phyloP scores from a whole-genome alignment of 1,140 invertebrate species.

The Hypsibius dujardini region DNA sequence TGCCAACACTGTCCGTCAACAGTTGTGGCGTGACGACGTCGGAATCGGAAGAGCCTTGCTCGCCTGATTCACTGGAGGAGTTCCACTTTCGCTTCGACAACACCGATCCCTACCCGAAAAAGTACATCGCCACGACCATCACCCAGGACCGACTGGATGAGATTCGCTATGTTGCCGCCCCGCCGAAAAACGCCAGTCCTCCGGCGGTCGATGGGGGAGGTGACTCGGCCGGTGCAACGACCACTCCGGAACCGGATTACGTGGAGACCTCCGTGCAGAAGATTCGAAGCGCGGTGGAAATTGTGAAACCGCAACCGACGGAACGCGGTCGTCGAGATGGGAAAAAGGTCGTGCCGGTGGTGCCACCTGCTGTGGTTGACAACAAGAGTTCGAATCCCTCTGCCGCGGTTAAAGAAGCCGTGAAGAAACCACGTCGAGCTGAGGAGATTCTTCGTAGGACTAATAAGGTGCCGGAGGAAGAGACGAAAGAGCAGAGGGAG shows the following conservation, averaged over 20 bases:
- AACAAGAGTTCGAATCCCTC: no score
- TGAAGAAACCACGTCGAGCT: no score
- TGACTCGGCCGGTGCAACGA: neutral
- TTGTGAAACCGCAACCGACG: no score
- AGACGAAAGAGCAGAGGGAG: no score
- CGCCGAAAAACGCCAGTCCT: neutral
- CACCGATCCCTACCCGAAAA: neutral
- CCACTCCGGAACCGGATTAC: constrained; percentile 4
- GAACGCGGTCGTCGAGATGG: no score
- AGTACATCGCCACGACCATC: neutral
- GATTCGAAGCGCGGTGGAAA: no score
- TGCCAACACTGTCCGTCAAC: no score
- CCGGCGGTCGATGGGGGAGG: neutral
- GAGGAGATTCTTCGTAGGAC: no score
- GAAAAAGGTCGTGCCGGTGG: no score
- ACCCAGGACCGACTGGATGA: neutral
- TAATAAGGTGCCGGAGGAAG: no score
- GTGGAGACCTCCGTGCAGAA: neutral
- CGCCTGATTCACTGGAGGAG: neutral
- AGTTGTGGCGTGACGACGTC: neutral
- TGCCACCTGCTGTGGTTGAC: no score
- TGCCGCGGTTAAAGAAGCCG: no score
- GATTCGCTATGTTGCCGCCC: neutral
- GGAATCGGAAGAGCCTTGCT: neutral
- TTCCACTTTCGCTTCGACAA: neutral